Evolutionary conservation across 2,113 vertebrate species (phyloP).

Genomic region (Ursus arctos): DNA sequence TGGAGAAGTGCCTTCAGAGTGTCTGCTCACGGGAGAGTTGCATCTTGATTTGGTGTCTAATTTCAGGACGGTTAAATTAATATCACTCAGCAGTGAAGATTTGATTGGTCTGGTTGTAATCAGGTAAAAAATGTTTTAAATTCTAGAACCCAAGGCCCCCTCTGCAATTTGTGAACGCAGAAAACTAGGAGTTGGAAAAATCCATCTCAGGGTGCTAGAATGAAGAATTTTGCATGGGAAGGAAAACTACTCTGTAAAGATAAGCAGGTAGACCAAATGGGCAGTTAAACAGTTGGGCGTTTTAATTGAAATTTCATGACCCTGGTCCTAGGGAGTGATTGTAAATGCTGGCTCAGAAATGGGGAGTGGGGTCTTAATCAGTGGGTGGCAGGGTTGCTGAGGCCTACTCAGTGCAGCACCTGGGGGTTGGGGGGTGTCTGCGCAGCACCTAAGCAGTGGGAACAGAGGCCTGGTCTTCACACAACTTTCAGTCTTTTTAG

Average conservation of each 20-base stretch:
- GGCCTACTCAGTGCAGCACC: not conserved
- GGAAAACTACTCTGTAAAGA: conserved; percentile 28
- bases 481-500: not conserved
- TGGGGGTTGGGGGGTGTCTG: not conserved
- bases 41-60: conserved; percentile 5
- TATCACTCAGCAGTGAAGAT: not conserved
- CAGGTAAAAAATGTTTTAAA: not conserved
- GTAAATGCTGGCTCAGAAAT: not conserved
- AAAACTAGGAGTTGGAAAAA: not conserved
- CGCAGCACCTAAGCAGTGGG: not conserved
- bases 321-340: conserved; percentile 18
- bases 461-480: not conserved
- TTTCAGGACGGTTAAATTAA: not conserved
- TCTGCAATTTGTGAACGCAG: not conserved
- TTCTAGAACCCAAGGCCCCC: not conserved
- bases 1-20: not conserved
- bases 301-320: conserved; percentile 57
- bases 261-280: not conserved
- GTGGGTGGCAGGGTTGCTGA: not conserved
- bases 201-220: not conserved
- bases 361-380: not conserved
- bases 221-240: conserved; percentile 6
- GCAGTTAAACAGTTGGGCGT: conserved; percentile 49
- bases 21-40: not conserved
- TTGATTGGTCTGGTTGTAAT: conserved; percentile 20